A percentile compares a stretch with the other conserved stretches of the same genome.
These are phyloP conservation scores for Pagrus major DNA, from an alignment of 2,113 vertebrate species.

Conservation along the genomic window DNA sequence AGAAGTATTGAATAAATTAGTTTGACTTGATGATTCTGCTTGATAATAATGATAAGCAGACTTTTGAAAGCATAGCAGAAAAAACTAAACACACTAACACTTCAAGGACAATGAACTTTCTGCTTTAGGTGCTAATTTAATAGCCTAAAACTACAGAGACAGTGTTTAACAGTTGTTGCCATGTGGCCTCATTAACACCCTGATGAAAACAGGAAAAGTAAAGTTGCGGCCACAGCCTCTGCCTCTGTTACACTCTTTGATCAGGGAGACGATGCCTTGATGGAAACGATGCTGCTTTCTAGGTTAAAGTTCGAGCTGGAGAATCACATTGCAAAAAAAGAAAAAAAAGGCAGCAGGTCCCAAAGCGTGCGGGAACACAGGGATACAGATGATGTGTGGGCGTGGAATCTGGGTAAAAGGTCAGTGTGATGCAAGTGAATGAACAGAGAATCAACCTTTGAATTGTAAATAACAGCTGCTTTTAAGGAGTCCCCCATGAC, in stretches of 20 bases:
- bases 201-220: slow-evolving; percentile 16
- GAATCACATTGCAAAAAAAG: slow-evolving; percentile 29
- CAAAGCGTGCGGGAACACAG: slow-evolving; percentile 9
- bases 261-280: slow-evolving; percentile 25
- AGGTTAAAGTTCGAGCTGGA: slow-evolving; percentile 74
- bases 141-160: neutral
- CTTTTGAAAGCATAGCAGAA: too few relatives aligned
- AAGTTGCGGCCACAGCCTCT: neutral
- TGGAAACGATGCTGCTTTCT: slow-evolving; percentile 48
- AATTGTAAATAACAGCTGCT: slow-evolving; percentile 67
- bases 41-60: too few relatives aligned
- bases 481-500: slow-evolving; percentile 52
- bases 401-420: slow-evolving; percentile 77
- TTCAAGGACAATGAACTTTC: neutral
- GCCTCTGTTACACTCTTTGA: slow-evolving; percentile 15
- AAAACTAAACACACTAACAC: too few relatives aligned
- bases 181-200: neutral
- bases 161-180: slow-evolving; percentile 1
- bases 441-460: slow-evolving; percentile 38
- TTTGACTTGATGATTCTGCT: too few relatives aligned
- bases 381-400: slow-evolving; percentile 47
- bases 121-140: neutral
- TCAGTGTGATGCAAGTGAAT: slow-evolving; percentile 50
- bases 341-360: slow-evolving; percentile 3
- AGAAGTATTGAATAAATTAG: too few relatives aligned